Conservation (phyloP, 2,888 invertebrate species). For the Meganola albula region DNA sequence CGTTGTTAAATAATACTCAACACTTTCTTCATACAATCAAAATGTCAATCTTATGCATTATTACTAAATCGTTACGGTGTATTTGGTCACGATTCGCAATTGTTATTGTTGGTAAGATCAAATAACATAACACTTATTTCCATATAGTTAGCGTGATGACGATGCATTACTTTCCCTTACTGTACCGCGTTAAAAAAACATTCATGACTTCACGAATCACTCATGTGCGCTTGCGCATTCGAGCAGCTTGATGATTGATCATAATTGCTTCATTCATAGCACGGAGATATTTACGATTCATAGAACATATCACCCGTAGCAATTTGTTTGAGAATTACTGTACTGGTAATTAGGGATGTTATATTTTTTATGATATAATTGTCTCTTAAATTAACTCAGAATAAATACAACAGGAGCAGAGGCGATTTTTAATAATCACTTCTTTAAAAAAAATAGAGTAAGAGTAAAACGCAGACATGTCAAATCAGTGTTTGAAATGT, state of each 20-base stretch:
- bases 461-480: too few species aligned
- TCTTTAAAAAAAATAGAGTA: too few species aligned
- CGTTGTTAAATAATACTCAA: too few species aligned
- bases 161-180: conserved; percentile 26
- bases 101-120: conserved; percentile 25
- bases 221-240: background rate
- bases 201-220: background rate
- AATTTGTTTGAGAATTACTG: too few species aligned
- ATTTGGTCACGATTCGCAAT: conserved; percentile 33
- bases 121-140: conserved; percentile 28
- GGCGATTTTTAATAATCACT: too few species aligned
- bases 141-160: conserved; percentile 31
- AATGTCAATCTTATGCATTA: conserved; percentile 21
- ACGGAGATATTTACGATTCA: too few species aligned
- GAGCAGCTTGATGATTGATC: conserved; percentile 1
- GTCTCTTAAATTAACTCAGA: too few species aligned
- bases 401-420: too few species aligned
- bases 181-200: background rate
- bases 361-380: too few species aligned
- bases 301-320: too few species aligned
- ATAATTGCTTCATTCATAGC: background rate
- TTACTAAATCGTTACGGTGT: conserved; percentile 29
- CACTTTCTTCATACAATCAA: conserved; percentile 8
- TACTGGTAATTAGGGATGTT: too few species aligned
- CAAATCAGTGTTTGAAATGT: too few species aligned